Percentiles rank a stretch among this genome's conserved stretches.
Evolutionary conservation across 2,888 invertebrate genomes (phyloP).

Genomic region (Mellilla xanthometata): DNA sequence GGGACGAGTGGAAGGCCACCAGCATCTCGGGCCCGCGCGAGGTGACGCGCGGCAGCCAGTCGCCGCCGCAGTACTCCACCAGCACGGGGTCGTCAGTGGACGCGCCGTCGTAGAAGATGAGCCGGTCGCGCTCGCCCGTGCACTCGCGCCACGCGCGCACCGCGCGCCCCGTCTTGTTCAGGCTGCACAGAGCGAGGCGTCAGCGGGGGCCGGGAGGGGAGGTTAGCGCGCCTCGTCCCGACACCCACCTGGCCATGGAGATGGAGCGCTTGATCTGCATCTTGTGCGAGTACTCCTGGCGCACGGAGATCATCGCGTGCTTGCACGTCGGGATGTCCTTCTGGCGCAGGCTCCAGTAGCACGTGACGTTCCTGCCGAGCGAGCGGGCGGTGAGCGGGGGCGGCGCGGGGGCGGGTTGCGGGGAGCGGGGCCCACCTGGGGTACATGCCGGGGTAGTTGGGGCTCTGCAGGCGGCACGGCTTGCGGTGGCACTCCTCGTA

Average conservation of each 20-base stretch:
- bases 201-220: too few relatives aligned
- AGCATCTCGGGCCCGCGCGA: conserved; percentile 90
- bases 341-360: conserved; percentile 93
- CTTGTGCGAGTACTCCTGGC: conserved; percentile 88
- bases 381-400: not conserved
- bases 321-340: conserved; percentile 94
- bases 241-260: conserved; percentile 83
- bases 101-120: conserved; percentile 93
- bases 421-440: conserved; percentile 65
- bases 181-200: conserved; percentile 49
- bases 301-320: conserved; percentile 94
- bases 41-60: conserved; percentile 89
- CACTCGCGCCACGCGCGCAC: conserved; percentile 93
- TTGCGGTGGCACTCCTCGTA: conserved; percentile 93
- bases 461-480: conserved; percentile 93
- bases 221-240: not conserved
- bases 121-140: conserved; percentile 90
- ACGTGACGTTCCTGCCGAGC: conserved; percentile 90
- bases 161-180: conserved; percentile 87
- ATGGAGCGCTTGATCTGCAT: conserved; percentile 87
- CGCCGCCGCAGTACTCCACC: conserved; percentile 94
- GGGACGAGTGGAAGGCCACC: conserved; percentile 93
- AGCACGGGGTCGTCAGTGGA: conserved; percentile 91
- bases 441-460: conserved; percentile 95
- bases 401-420: not conserved